Evolutionary conservation across 2,797 vertebrate species (phyloP), one percentile per base, ranked within the genome.

Genomic region (Myiotriccus ornatus): DNA sequence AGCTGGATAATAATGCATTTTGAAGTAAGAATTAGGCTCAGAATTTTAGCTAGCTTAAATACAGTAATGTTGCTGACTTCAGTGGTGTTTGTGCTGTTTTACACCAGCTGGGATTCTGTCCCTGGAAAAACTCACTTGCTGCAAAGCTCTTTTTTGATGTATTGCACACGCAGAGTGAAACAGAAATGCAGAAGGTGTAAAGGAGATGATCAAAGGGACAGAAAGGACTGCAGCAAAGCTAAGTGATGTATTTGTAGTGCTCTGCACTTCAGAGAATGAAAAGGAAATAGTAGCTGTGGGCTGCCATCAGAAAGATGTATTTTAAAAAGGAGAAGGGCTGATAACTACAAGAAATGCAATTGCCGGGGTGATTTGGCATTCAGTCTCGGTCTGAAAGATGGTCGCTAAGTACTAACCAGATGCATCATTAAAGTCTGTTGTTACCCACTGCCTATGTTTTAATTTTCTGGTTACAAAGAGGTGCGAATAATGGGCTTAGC

Each of bases 161-260:
- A 59, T 57, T 85, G 73, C 79, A 49, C 69, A 63, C 35, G 5
- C 1, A 41, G 44, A 93, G 52, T 0, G 24, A 65, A 63, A 55
- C 84, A 84, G 82, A 81, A 90, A 68, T 86, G 94, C 89, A 93
- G 77, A 74, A 74, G 60, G 81, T 93, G 81, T 87, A 93, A 87
- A 85, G 89, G 64, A 82, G 89, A 67, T 30, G 78, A 92, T 93
- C 95, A 92, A 87, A 93, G 90, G 84, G 81, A 78, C 62, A 65
- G 87, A 83, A 84, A 47, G 78, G 89, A 85, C 89, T 93, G 90
- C 95, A 95, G 87, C 64, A 78, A 89, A 96, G 53, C 7, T 28
- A 90, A 97, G 60, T 94, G 71, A 94, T 89, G 43, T 93, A 83
- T 95, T 87, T 91, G 93, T 85, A 91, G 68, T 80, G 87, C 87